Evolutionary conservation across 2,113 vertebrate genomes (phyloP), one percentile per base, ranked within the genome.

Genomic region (Corythaeola cristata): DNA sequence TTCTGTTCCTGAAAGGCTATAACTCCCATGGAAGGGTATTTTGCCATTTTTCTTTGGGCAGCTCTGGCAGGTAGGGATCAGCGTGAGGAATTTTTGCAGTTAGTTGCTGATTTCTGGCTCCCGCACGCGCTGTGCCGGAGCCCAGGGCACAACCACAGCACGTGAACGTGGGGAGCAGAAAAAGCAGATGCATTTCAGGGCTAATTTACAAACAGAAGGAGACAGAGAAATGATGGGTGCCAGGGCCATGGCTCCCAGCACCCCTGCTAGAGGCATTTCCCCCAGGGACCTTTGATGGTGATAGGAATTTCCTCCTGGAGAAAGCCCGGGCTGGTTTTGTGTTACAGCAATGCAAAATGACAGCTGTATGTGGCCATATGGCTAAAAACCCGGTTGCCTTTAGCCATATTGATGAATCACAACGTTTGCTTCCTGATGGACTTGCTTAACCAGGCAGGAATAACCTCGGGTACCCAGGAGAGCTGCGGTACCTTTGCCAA

Each of bases 121-220:
- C 24, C 5, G 0, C 8, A 0, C 0, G 3, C 20, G 24, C 23
- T 7, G 32, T 1, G 30, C 62, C 2, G 0, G 39, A 32, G 41
- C 71, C 22, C 4, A 56, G 55, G 74, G 47, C 1, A 0, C 79
- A 39, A 50, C 33, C 52, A 14, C 39, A 37, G 56, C 21, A 21
- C 24, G 1, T 9, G 2, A 52, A 16, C 27, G 4, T 1, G 7
- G 55, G 5, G 20, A 41, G 44, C 14, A 37, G 68, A 12, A 39
- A 53, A n/a, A 33, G 5, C 60, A 3, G 22, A 24, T 62, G 53
- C 50, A 26, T 89, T 82, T 71, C 85, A 45, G 58, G 49, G 74
- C 64, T 56, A 2, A 60, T 80, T 77, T 30, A 35, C 63, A 10
- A 86, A 41, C 32, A 28, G 72, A 10, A 85, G 59, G 55, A 53